phyloP scores from a whole-genome alignment of 2,888 invertebrate species.

The Phymatocera aterrima region DNA sequence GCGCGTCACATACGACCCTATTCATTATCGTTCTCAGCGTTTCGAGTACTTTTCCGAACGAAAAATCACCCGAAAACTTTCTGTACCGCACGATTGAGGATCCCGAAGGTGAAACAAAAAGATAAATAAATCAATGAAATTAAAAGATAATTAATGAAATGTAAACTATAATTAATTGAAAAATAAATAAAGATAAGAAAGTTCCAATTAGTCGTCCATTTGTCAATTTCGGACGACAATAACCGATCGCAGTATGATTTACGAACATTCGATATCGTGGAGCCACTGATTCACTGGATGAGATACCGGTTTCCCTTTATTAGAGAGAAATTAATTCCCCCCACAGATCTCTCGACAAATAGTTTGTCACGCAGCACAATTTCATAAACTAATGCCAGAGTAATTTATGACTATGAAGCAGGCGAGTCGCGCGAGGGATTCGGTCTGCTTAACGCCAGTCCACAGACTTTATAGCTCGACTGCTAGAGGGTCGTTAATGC shows the following conservation, averaged over 20 bases:
- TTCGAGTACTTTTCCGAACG: constrained; percentile 68
- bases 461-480: constrained; percentile 14
- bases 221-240: no score
- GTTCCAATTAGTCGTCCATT: no score
- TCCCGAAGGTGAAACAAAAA: no score
- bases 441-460: neutral
- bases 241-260: no score
- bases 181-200: no score
- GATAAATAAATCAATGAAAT: no score
- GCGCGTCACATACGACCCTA: constrained; percentile 51
- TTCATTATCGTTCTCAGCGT: constrained; percentile 70
- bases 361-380: constrained; percentile 61
- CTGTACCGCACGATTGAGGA: no score
- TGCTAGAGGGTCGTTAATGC: constrained; percentile 31
- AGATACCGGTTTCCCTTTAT: neutral
- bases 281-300: constrained; percentile 13
- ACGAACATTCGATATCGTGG: constrained; percentile 50
- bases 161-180: no score
- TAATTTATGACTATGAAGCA: constrained; percentile 22
- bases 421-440: neutral
- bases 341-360: constrained; percentile 60
- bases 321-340: neutral
- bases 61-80: constrained; percentile 75
- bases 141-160: no score
- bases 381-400: constrained; percentile 62